Conservation (phyloP, 2,888 invertebrate species). For the Trachelus stipa region DNA sequence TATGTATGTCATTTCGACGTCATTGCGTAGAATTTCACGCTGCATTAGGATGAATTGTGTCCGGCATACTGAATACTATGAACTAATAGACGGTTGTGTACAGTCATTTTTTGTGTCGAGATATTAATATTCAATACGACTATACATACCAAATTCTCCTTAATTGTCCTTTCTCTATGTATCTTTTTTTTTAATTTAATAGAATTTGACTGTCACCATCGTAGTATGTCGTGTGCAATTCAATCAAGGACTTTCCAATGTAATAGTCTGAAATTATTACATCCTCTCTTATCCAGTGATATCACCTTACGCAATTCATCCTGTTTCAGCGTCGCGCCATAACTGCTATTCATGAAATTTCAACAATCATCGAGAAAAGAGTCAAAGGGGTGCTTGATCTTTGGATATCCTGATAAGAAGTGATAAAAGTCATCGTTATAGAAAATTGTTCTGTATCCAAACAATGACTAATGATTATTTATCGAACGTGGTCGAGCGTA, state of each 20-base stretch:
- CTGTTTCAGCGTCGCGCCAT: constrained; percentile 14
- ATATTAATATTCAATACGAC: not conserved
- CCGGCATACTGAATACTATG: not conserved
- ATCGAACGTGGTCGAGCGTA: not conserved
- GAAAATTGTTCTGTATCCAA: not conserved
- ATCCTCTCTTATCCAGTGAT: constrained; percentile 11
- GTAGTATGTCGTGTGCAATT: not conserved
- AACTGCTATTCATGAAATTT: not conserved
- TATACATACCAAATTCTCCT: too few species aligned
- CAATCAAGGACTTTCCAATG: not conserved
- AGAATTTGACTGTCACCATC: not conserved
- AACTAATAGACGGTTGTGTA: not conserved
- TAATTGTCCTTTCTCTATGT: not conserved
- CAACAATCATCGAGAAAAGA: not conserved
- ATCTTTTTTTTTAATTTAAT: not conserved
- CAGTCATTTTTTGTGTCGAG: not conserved
- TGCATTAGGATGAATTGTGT: not conserved
- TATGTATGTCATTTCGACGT: not conserved
- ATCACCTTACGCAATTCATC: constrained; percentile 32
- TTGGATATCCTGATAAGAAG: not conserved
- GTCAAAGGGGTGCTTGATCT: not conserved
- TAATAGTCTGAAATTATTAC: constrained; percentile 9
- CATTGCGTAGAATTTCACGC: not conserved
- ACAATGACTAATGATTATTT: not conserved
- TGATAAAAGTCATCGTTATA: not conserved